These are phyloP conservation scores for Electrona antarctica DNA, from an alignment of 2,113 vertebrate species.

Conservation along the genomic window DNA sequence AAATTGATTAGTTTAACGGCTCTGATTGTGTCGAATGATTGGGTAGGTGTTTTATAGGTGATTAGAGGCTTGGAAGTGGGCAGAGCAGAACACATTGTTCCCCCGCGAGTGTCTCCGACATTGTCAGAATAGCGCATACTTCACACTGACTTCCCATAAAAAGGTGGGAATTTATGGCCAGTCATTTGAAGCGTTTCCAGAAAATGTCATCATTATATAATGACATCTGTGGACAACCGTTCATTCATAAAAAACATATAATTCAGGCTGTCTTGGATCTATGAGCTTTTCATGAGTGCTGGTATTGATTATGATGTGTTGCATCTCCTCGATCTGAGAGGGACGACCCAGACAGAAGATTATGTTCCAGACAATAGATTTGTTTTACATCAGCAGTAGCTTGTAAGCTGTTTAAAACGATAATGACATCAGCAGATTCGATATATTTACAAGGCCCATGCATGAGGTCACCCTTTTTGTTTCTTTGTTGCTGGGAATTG, in stretches of 20 bases:
- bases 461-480: constrained; percentile 51
- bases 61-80: neutral
- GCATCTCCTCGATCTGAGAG: constrained; percentile 17
- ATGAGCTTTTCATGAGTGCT: constrained; percentile 23
- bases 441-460: constrained; percentile 37
- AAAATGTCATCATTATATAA: constrained; percentile 11
- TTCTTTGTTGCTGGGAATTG: constrained; percentile 18
- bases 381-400: constrained; percentile 43
- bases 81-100: neutral
- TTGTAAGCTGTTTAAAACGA: constrained; percentile 16
- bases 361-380: constrained; percentile 7
- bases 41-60: neutral
- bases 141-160: constrained; percentile 19
- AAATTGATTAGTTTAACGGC: constrained; percentile 3
- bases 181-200: constrained; percentile 11
- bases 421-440: constrained; percentile 33
- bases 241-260: constrained; percentile 47
- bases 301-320: constrained; percentile 37
- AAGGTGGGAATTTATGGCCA: constrained; percentile 12
- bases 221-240: constrained; percentile 26
- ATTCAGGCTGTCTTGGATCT: constrained; percentile 40
- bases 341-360: constrained; percentile 32
- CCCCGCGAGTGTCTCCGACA: neutral
- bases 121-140: constrained; percentile 8
- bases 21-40: no score